Evolutionary conservation across 1,140 invertebrate genomes (phyloP), one percentile per base, ranked within the genome.

Genomic region (Brachionus rubens): DNA sequence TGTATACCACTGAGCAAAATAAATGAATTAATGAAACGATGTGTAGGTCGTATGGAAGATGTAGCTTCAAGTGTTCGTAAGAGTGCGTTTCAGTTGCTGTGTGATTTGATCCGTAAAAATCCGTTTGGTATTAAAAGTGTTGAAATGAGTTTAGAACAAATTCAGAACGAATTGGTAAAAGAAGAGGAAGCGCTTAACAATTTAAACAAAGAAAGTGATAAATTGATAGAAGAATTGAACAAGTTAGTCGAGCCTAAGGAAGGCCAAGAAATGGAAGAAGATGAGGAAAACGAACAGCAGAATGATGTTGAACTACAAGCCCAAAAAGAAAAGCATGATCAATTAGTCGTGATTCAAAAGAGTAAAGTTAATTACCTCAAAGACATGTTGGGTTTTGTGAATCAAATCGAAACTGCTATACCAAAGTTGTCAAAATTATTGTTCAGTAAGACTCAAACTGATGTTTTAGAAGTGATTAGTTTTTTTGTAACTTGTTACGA

Each of bases 401-500:
- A 85, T 46, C 86, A 89, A 78, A 83, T 92, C 4, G 88, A 90
- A 52, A 85, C 87, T 62, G 88, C 90, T 0, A 86, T 93, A 52
- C 90, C 91, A 0, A 79, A 90, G 5, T 87, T 91, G 12, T 89
- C 90, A 79, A 86, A 89, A 12, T 83, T 93, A 78, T 84, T 94
- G 1, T 88, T 89, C 78, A 92, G 91, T 0, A 88, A 90, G 79
- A 89, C 88, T 76, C 86, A 88, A 0, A 87, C 89, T 0, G 92
- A 94, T 82, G 89, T 92, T 0, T 87, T 90, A 41, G 92, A 94
- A 84, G 89, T 92, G 0, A 90, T 93, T 47, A 88, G 91, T 59
- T 91, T 94, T 80, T 91, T 94, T 78, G 91, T 91, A 0, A 88
- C 88, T 0, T 81, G 81, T 40, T 90, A 89, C 80, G 88, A 91